Base-by-base conservation (phyloP, 2,797 vertebrate species). In the Acanthiza pusilla region DNA sequence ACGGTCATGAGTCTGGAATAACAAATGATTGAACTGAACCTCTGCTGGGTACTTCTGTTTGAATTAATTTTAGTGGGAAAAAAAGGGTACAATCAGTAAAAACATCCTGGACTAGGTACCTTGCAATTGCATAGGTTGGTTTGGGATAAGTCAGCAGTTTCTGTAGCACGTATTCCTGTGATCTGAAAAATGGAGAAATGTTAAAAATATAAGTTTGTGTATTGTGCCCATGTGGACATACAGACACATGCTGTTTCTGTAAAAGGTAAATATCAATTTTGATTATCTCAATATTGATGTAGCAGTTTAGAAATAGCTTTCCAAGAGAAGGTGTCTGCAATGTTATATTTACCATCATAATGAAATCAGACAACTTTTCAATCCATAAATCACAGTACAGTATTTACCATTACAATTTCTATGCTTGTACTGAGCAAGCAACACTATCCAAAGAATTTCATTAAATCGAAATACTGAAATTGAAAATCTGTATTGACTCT, bases 291-390 rank as follows among this genome's bases (percentile, higher is more conserved):
- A 80, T 92, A 96, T 87, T 87, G 93, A 89, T 75, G 54, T 62
- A 85, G 68, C 65, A 74, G 29, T 91, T 96, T 66, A 87, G 93
- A 89, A 93, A 80, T 62, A 88, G 71, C 70, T 89, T 95, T 94
- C 61, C 53, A 66, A 74, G 75, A 77, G 84, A 70, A 73, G 29
- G 62, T 91, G 62, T 87, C 89, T 88, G 36, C 57, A 47, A 47
- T 77, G 65, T 68, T 91, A 25, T 40, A 74, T 93, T 95, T 94
- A 62, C 81, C 68, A 75, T 22, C 43, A 17, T 87, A 80, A 93
- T 96, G 93, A 94, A 95, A 93, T 89, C 74, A 68, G 92, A 68
- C 92, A 96, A 36, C 72, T 77, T 88, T 95, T 89, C 75, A 91
- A 62, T 91, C 92, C 75, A 55, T 92, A 85, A 91, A 94, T 95